phyloP scores from a whole-genome alignment of 2,113 vertebrate genomes.

The Corapipo altera region DNA sequence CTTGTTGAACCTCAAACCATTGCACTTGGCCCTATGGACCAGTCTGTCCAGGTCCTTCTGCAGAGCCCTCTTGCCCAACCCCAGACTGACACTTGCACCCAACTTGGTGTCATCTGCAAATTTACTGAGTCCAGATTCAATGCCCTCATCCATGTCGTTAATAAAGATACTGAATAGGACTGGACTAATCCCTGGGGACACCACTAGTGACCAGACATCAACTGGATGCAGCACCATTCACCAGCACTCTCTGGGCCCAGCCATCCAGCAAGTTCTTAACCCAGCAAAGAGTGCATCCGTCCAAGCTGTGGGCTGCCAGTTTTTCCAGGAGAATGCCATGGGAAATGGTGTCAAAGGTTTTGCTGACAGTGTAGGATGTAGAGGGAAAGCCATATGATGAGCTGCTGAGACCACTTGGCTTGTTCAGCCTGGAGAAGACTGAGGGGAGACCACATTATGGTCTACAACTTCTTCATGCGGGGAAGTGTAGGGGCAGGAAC shows the following conservation, averaged over 20 bases:
- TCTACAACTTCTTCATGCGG: not conserved
- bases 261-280: not conserved
- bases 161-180: not conserved
- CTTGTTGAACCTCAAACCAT: not conserved
- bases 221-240: fast-evolving
- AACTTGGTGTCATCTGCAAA: not conserved
- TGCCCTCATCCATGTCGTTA: not conserved
- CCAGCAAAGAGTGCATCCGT: not conserved
- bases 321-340: not conserved
- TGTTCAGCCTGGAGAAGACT: not conserved
- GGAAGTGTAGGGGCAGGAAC: not conserved
- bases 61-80: not conserved
- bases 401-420: not conserved
- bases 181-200: not conserved
- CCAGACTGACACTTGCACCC: not conserved
- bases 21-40: not conserved
- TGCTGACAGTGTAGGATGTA: not conserved
- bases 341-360: not conserved
- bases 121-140: not conserved
- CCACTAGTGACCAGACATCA: not conserved
- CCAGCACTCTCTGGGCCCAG: not conserved
- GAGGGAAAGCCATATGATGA: not conserved
- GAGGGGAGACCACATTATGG: not conserved
- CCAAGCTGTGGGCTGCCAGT: not conserved
- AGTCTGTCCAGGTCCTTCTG: not conserved